These are phyloP conservation scores for Paramuricea clavata DNA, from an alignment of 92 coral and sea anemone species.

Conservation along the genomic window DNA sequence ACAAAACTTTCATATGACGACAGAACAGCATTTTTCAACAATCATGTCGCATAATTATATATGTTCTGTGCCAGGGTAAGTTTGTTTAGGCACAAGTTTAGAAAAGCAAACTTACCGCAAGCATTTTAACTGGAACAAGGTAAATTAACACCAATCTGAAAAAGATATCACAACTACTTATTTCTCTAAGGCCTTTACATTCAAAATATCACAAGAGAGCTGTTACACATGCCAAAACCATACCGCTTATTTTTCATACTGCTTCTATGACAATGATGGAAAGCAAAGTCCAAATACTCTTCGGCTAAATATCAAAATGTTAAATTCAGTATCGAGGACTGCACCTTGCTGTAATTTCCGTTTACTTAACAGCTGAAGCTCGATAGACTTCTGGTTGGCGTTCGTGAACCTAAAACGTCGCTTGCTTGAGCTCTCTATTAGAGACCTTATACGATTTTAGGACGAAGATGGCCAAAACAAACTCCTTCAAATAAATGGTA, in stretches of 20 bases:
- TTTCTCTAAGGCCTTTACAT: neutral
- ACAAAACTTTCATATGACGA: neutral
- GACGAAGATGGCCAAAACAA: too few relatives aligned
- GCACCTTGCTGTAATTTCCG: neutral
- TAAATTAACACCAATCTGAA: slow-evolving; percentile 87
- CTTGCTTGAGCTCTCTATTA: too few relatives aligned
- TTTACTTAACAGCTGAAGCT: neutral
- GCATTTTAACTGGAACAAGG: slow-evolving; percentile 97
- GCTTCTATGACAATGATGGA: slow-evolving; percentile 80
- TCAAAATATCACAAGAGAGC: neutral
- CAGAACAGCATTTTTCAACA: neutral
- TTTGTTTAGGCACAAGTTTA: neutral
- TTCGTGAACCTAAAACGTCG: too few relatives aligned
- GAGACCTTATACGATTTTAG: too few relatives aligned
- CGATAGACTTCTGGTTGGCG: too few relatives aligned
- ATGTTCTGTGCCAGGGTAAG: too few relatives aligned
- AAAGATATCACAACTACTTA: neutral
- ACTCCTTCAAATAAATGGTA: too few relatives aligned
- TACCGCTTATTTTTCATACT: slow-evolving; percentile 95
- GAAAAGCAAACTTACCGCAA: slow-evolving; percentile 75
- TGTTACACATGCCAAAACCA: neutral
- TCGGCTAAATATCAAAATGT: slow-evolving; percentile 71
- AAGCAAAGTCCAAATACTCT: slow-evolving; percentile 88
- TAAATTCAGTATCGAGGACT: neutral
- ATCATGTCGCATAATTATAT: too few relatives aligned